Evolutionary conservation across 2,113 vertebrate species (phyloP).

Genomic region (Nibea albiflora): DNA sequence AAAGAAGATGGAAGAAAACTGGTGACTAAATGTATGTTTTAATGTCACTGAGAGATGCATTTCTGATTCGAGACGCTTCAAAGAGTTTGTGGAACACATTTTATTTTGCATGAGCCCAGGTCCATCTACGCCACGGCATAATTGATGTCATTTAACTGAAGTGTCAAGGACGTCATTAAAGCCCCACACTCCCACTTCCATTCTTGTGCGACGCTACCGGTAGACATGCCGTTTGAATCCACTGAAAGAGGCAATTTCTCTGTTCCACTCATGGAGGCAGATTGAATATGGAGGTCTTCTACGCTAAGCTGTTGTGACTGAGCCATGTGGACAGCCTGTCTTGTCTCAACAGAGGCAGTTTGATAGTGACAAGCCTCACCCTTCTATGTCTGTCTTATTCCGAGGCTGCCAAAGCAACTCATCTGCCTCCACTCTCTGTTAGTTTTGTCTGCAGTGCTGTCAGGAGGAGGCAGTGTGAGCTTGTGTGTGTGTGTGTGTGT

Average conservation of each 20-base stretch:
- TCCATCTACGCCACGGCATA: background rate
- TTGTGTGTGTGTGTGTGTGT: slow-evolving; percentile 18
- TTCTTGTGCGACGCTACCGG: slow-evolving; percentile 25
- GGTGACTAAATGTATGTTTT: background rate
- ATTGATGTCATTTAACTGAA: slow-evolving; percentile 31
- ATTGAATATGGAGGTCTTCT: slow-evolving; percentile 58
- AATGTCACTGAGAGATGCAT: slow-evolving; percentile 5
- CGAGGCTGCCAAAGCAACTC: slow-evolving; percentile 73
- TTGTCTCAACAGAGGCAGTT: slow-evolving; percentile 69
- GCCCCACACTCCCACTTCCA: slow-evolving; percentile 15
- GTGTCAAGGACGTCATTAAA: slow-evolving; percentile 64
- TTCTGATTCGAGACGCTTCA: slow-evolving; percentile 2
- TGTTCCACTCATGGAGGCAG: slow-evolving; percentile 44
- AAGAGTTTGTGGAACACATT: background rate
- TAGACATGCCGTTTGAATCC: slow-evolving; percentile 41
- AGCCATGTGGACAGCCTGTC: slow-evolving; percentile 74
- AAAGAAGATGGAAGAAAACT: background rate
- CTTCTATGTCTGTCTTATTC: slow-evolving; percentile 64
- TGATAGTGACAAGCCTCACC: slow-evolving; percentile 77
- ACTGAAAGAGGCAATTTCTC: slow-evolving; percentile 52
- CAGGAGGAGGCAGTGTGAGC: slow-evolving; percentile 53
- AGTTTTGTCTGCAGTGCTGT: slow-evolving; percentile 74
- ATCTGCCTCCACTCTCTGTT: slow-evolving; percentile 73
- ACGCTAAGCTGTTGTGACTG: slow-evolving; percentile 64
- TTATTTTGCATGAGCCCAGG: slow-evolving; percentile 36